Percentiles rank a stretch among this genome's conserved stretches.
Conservation (phyloP, 2,888 invertebrate species). For the Trimorus sp. region DNA sequence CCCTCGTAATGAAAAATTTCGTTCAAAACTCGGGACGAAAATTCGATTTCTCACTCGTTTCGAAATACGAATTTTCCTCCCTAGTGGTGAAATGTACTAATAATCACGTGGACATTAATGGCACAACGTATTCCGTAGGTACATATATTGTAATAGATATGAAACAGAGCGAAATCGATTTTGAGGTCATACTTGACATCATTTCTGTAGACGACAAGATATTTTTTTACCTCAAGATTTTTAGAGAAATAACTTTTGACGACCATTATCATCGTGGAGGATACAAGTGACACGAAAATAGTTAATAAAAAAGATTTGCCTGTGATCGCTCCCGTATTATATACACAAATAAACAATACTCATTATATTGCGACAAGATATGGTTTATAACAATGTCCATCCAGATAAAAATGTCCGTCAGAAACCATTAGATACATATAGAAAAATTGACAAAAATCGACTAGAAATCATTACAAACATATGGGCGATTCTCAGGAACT, state of each 20-base stretch:
- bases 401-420: too few species aligned
- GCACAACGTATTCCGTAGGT: constrained; percentile 24
- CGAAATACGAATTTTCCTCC: too few species aligned
- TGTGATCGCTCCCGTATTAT: constrained; percentile 17
- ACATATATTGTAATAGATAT: constrained; percentile 30
- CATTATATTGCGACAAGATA: background rate
- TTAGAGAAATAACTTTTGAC: constrained; percentile 43
- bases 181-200: constrained; percentile 24
- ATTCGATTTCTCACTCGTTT: too few species aligned
- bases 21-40: too few species aligned
- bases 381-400: background rate
- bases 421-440: too few species aligned
- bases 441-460: too few species aligned
- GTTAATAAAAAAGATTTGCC: constrained; percentile 17
- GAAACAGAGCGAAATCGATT: constrained; percentile 33
- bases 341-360: background rate
- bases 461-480: too few species aligned
- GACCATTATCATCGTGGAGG: constrained; percentile 31
- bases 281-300: constrained; percentile 8
- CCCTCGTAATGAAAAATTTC: too few species aligned
- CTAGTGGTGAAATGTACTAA: too few species aligned
- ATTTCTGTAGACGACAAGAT: constrained; percentile 22
- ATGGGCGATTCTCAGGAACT: too few species aligned
- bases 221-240: constrained; percentile 34
- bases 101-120: background rate